A percentile compares a stretch with the other conserved stretches of the same genome.
These are phyloP conservation scores for Augochlorella aurata DNA, from an alignment of 2,888 invertebrate species.

Conservation along the genomic window DNA sequence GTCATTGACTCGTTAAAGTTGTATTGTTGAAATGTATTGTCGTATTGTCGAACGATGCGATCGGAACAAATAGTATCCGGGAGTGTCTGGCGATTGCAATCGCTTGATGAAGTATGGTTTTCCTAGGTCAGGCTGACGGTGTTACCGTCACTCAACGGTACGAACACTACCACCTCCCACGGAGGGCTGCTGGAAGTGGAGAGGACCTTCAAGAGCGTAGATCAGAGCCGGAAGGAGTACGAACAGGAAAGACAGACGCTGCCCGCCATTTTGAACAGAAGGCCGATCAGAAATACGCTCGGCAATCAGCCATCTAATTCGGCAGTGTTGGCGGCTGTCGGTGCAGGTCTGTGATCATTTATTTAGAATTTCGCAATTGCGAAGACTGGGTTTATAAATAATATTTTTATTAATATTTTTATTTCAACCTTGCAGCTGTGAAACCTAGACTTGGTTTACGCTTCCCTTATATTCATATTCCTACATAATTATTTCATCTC, in stretches of 20 bases:
- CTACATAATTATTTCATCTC: too few relatives aligned
- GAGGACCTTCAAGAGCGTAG: conserved; percentile 87
- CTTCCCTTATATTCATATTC: too few relatives aligned
- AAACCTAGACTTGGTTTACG: too few relatives aligned
- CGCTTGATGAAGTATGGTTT: conserved; percentile 67
- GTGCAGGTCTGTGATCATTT: conserved; percentile 83
- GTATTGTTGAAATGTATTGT: not conserved
- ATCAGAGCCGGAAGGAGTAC: conserved; percentile 84
- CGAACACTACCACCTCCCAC: conserved; percentile 85
- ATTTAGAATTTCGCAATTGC: too few relatives aligned
- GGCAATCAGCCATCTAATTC: conserved; percentile 84
- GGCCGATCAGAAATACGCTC: conserved; percentile 74
- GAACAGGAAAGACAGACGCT: conserved; percentile 78
- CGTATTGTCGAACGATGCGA: not conserved
- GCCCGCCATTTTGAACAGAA: conserved; percentile 67
- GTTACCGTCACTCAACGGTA: conserved; percentile 86
- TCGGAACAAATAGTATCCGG: not conserved
- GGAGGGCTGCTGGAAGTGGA: conserved; percentile 90
- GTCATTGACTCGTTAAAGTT: not conserved
- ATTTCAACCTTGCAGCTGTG: too few relatives aligned
- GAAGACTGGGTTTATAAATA: too few relatives aligned
- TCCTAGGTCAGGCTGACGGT: conserved; percentile 86
- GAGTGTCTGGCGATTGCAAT: conserved; percentile 15
- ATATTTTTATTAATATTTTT: too few relatives aligned
- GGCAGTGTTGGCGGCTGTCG: conserved; percentile 88